Base-by-base conservation (phyloP, 2,113 vertebrate species). In the Sylvicapra grimmia region DNA sequence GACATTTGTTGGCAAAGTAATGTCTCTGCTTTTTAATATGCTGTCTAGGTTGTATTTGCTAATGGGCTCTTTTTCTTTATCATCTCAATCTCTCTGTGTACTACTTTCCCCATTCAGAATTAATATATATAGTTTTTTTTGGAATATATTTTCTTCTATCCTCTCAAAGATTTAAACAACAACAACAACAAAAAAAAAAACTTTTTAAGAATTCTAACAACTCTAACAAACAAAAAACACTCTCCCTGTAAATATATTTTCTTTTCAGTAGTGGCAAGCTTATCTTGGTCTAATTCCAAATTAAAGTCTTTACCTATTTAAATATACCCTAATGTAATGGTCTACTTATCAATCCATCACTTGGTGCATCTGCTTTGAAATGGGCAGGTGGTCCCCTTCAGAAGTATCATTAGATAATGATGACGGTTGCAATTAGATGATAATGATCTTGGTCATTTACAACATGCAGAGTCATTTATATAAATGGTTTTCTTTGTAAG, bases 371-470 rank as follows among this genome's bases (percentile, higher is more conserved):
- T 98, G 96, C 88, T 96, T 96, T 88, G 86, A 97, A 96, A 97
- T 87, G 89, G 97, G 97, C 97, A 98, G 98, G 98, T 98, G 98
- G 97, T 97, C 89, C 63, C 89, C 90, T 97, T 96, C 89, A 94
- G 87, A 97, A 97, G 98, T 88, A 79, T 80, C 97, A 96, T 97
- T 97, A 97, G 95, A 82, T 97, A 95, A 97, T 96, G 97, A 91
- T 97, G 97, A 98, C 94, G 94, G 96, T 94, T 87, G 89, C 90
- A 98, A 98, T 98, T 98, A 98, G 93, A 61, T 92, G 83, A 87
- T 98, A 98, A 98, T 98, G 97, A 98, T 98, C 94, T 93, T 59
- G 87, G 93, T 94, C 97, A 98, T 98, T 98, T 98, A 96, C 97
- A 94, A 92, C 98, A 97, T 44, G 95, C 98, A 94, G 97, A 98